Evolutionary conservation across 2,888 invertebrate species (phyloP).

Genomic region (Mesoligia furuncula): DNA sequence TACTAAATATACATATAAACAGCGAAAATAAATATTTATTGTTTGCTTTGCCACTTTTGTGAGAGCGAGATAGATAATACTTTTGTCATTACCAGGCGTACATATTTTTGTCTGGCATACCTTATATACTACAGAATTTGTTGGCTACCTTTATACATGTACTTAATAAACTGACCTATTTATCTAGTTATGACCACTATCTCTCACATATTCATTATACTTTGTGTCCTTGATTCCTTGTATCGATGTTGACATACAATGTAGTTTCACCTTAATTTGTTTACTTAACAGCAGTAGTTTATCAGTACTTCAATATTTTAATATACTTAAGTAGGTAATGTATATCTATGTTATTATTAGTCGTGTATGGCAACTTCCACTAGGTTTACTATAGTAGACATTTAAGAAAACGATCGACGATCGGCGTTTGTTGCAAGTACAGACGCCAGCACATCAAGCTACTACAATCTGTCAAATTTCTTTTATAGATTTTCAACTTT

Average conservation of each 20-base stretch:
- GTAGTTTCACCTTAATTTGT: constrained; percentile 25
- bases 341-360: not conserved
- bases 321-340: not conserved
- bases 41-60: not conserved
- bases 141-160: not conserved
- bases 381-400: not conserved
- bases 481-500: no score
- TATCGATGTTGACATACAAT: constrained; percentile 18
- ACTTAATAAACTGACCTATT: constrained; percentile 10
- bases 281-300: constrained; percentile 5
- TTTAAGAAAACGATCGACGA: not conserved
- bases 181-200: constrained; percentile 41
- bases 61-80: not conserved
- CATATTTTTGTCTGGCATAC: not conserved
- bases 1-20: no score
- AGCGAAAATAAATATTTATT: no score
- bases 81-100: no score
- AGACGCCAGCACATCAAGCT: no score
- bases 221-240: constrained; percentile 16
- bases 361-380: not conserved
- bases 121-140: not conserved
- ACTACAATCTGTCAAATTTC: no score
- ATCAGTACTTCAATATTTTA: constrained; percentile 14
- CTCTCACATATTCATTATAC: constrained; percentile 12
- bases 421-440: not conserved